Percentiles rank a stretch among this genome's conserved stretches.
These are phyloP conservation scores for Etheostoma nigrum DNA, from an alignment of 2,797 vertebrate genomes.

Conservation along the genomic window DNA sequence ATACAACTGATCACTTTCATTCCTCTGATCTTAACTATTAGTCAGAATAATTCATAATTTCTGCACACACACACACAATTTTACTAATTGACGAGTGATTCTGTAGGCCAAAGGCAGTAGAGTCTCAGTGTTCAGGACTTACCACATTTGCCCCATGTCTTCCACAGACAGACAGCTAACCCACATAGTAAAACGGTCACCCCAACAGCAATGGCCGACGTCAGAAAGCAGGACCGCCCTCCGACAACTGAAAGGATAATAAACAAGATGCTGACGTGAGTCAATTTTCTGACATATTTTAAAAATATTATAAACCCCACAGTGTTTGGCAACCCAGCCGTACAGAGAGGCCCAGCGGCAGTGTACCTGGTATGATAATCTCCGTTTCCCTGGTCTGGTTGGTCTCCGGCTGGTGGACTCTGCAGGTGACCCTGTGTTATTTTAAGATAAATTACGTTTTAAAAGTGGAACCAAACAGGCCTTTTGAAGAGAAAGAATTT, in stretches of 20 bases:
- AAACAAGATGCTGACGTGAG: not conserved
- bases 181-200: fast-evolving
- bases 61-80: no score
- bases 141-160: conserved; percentile 3
- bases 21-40: no score
- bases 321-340: not conserved
- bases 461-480: no score
- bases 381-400: conserved; percentile 16
- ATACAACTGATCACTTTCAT: no score
- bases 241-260: conserved; percentile 17
- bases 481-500: no score
- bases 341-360: not conserved
- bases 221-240: fast-evolving
- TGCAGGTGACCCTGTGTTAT: conserved; percentile 45
- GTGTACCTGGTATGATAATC: conserved; percentile 36
- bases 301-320: not conserved
- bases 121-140: not conserved
- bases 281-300: not conserved
- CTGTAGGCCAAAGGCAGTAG: not conserved
- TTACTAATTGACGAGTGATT: no score
- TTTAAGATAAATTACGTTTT: not conserved
- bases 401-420: conserved; percentile 4
- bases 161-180: not conserved
- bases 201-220: fast-evolving
- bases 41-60: no score